Conservation (phyloP, 2,113 vertebrate genomes). For the Thryonomys swinderianus region DNA sequence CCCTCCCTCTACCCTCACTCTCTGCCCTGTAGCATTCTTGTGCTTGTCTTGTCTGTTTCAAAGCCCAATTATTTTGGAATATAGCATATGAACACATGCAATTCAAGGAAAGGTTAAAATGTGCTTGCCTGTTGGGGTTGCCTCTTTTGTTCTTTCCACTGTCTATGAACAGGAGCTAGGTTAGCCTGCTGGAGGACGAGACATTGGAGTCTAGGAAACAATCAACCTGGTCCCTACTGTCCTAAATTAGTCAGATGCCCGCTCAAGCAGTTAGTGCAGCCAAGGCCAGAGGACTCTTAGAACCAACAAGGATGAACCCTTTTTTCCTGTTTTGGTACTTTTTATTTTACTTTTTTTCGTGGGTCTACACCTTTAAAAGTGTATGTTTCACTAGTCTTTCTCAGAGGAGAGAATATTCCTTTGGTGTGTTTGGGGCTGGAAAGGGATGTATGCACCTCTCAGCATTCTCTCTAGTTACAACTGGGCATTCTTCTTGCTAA, state of each 20-base stretch:
- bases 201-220: too few relatives aligned
- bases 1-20: not conserved
- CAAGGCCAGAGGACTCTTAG: not conserved
- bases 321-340: not conserved
- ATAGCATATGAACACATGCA: not conserved
- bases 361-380: not conserved
- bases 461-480: not conserved
- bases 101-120: not conserved
- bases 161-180: not conserved
- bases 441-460: rapidly evolving
- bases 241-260: not conserved
- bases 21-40: not conserved
- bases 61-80: not conserved
- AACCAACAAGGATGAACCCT: not conserved
- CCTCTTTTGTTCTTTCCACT: not conserved
- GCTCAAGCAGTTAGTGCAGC: not conserved
- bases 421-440: not conserved
- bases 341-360: not conserved
- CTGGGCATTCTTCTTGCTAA: not conserved
- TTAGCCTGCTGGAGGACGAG: not conserved
- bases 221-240: not conserved
- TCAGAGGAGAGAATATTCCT: not conserved
- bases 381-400: not conserved
- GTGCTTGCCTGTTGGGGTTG: not conserved
- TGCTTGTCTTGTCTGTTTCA: not conserved